A percentile compares a stretch with the other conserved stretches of the same genome.
These are phyloP conservation scores for Stictocephala bisonia DNA, from an alignment of 2,888 invertebrate species.

Conservation along the genomic window DNA sequence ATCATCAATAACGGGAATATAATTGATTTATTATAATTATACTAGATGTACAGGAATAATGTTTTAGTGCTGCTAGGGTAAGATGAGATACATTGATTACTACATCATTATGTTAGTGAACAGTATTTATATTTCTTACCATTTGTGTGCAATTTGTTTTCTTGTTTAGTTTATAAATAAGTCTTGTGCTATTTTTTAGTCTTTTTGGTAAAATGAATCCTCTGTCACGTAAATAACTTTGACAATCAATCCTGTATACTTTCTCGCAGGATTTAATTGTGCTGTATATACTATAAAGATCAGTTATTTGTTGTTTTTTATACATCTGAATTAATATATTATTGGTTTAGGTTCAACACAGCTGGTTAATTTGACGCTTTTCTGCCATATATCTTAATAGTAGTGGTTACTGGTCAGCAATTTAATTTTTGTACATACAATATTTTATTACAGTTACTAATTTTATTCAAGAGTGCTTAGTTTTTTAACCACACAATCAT, in stretches of 20 bases:
- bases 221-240: constrained; percentile 6
- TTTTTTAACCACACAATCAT: too few species aligned
- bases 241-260: constrained; percentile 42
- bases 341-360: constrained; percentile 25
- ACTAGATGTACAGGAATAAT: too few species aligned
- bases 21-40: too few species aligned
- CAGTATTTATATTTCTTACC: constrained; percentile 35
- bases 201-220: too few species aligned
- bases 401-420: constrained; percentile 29
- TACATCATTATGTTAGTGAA: constrained; percentile 6
- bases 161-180: too few species aligned
- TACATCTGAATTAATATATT: neutral
- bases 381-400: constrained; percentile 15
- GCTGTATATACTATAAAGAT: too few species aligned
- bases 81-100: neutral
- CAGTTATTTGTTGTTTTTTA: too few species aligned
- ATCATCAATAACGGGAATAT: too few species aligned
- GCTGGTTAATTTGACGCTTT: neutral
- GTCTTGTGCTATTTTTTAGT: too few species aligned
- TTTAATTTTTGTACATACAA: too few species aligned
- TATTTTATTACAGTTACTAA: too few species aligned
- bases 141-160: constrained; percentile 32
- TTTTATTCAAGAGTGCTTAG: too few species aligned
- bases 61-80: neutral
- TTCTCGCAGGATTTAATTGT: constrained; percentile 30